phyloP scores from a whole-genome alignment of 2,113 vertebrate species.

The Atlantisia rogersi region DNA sequence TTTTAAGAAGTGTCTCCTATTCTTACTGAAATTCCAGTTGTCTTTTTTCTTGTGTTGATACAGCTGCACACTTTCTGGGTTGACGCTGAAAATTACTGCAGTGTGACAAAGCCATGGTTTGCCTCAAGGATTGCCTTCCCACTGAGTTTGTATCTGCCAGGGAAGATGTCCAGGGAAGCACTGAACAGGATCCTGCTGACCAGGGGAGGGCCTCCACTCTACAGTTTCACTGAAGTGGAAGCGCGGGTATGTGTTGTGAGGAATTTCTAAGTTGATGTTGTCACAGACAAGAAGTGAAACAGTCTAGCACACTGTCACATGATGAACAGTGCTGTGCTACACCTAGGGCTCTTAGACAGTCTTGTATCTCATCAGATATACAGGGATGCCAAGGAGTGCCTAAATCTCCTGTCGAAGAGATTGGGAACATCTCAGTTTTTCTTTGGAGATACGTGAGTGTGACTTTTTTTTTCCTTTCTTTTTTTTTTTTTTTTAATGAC shows the following conservation, averaged over 20 bases:
- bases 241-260: slow-evolving; percentile 80
- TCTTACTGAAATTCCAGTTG: not conserved
- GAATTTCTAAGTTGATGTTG: not conserved
- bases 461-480: not conserved
- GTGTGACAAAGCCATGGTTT: slow-evolving; percentile 94
- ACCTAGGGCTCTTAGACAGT: slow-evolving; percentile 20
- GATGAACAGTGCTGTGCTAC: not conserved
- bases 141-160: slow-evolving; percentile 87
- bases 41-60: slow-evolving; percentile 1
- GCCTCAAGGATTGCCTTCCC: slow-evolving; percentile 92
- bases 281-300: not conserved
- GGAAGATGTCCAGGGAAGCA: slow-evolving; percentile 83
- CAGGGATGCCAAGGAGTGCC: slow-evolving; percentile 97
- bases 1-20: not conserved
- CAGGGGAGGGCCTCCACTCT: slow-evolving; percentile 86
- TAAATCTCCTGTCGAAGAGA: slow-evolving; percentile 94
- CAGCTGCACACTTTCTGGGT: slow-evolving; percentile 99
- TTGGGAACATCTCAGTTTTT: slow-evolving; percentile 91
- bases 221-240: slow-evolving; percentile 89
- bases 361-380: slow-evolving; percentile 86
- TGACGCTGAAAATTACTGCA: slow-evolving; percentile 93
- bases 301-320: not conserved
- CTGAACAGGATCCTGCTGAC: slow-evolving; percentile 91
- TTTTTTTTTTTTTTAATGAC: not conserved
- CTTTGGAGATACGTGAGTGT: slow-evolving; percentile 92